Evolutionary conservation across 2,113 vertebrate genomes (phyloP), one percentile per base, ranked within the genome.

Genomic region (Pteruthius melanotis): DNA sequence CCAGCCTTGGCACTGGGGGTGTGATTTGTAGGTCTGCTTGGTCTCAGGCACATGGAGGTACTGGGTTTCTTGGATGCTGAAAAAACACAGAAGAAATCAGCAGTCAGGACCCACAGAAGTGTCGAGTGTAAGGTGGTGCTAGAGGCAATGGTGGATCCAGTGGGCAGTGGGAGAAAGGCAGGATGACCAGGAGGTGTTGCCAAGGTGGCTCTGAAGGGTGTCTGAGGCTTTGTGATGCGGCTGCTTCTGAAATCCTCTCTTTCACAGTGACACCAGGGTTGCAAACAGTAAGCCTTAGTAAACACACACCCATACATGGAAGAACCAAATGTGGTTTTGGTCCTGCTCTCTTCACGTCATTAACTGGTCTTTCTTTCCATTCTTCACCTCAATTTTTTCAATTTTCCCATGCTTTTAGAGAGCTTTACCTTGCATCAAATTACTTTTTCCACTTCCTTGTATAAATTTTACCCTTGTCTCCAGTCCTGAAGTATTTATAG

Each of bases 401-500:
- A 4, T 49, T 75, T 95, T 63, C 44, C 37, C 45, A 1, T 72
- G 40, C 28, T 91, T 93, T 86, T 63, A 33, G 49, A 71, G 57
- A 85, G 54, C 19, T 77, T 87, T 89, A 69, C 74, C 83, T 82
- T 80, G 42, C 31, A 82, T 89, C 40, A 65, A 60, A 87, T 87
- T 26, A 72, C 69, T 92, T 87, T 94, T 95, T 39, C 72, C 81
- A 72, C 40, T 87, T 95, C 71, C 86, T 65, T 66, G n/a, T 94
- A 54, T 87, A 82, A 97, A 61, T 95, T 89, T 71, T 89, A 90
- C 44, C 77, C 92, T 91, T 81, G 53, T 96, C 87, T 95, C 88
- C 26, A 79, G 49, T 82, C 30, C 74, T 93, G 65, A 81, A 69
- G 80, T 95, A 96, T 96, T 96, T 96, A 96, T 95, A 93, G 95